Evolutionary conservation across 2,888 invertebrate species (phyloP), one percentile per base, ranked within the genome.

Genomic region (Leucophenga montana): DNA sequence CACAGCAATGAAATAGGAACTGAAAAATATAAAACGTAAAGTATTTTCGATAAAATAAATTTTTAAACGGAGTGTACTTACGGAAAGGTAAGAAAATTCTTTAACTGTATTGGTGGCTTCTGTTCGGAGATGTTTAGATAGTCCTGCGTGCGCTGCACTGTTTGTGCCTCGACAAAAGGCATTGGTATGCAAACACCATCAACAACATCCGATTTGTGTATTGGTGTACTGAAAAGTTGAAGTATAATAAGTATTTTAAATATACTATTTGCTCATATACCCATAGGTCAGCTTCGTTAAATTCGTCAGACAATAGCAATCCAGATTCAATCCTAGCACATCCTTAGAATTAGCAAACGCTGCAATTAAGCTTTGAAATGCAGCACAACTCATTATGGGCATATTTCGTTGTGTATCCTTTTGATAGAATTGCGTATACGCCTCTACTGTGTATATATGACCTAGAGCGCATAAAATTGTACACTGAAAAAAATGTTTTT

Each of bases 1-100:
- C 16, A 68, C 20, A n/a, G 68, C 68, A 22, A 14, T 13, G 11
- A 64, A 46, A 44, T 64, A 62, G n/a, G 62, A 27, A 14, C 68
- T 68, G n/a, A 13, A 61, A 61, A 59, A 68, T 13, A 53, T 50
- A n/a, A n/a, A 3, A 33, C 16, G 13, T 31, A 27, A 62, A 6
- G 22, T 20, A 46, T 11, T 50, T 16, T 2, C 1, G 13, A 50
- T 11, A 50, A n/a, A 13, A 18, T 5, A 11, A 18, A 20, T 4
- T 20, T n/a, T 48, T 5, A 39, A 68, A 27, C n/a, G n/a, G 18
- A 31, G 0, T 20, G n/a, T 56, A 56, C 62, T n/a, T 39, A 68
- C 68, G 68, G 68, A 54, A 68, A 68, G 14, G 68, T 64, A 2
- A 68, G 44, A 33, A 44, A 68, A 27, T 61, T 68, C 14, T 44